Evolutionary conservation across 92 coral and sea anemone genomes (phyloP).

Genomic region (Siderastrea radians): DNA sequence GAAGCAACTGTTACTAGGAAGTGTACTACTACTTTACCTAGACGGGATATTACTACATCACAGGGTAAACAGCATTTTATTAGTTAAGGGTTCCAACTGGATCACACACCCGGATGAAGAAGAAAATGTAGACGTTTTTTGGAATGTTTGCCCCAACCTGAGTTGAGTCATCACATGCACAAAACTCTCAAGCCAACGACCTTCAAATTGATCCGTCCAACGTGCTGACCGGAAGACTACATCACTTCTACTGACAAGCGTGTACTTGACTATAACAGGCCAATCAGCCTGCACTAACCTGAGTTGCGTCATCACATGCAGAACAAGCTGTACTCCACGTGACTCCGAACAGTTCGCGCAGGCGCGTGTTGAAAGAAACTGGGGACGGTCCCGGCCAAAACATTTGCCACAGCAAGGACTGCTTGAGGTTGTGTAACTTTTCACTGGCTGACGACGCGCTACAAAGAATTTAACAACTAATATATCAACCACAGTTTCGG

Average conservation of each 20-base stretch:
- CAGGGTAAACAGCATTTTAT: no score
- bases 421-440: slow-evolving; percentile 8
- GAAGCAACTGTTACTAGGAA: no score
- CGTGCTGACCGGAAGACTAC: no score
- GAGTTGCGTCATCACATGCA: slow-evolving; percentile 39
- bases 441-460: slow-evolving; percentile 31
- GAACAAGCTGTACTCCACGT: slow-evolving; percentile 67
- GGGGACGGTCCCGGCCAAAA: slow-evolving; percentile 71
- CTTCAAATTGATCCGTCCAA: no score
- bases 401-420: slow-evolving; percentile 70
- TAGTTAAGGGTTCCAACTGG: no score
- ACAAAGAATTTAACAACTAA: neutral
- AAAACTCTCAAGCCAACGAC: no score
- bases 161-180: no score
- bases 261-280: neutral
- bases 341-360: slow-evolving; percentile 74
- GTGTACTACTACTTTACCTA: no score
- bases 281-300: slow-evolving; percentile 33
- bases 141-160: no score
- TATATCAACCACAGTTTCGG: neutral
- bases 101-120: no score
- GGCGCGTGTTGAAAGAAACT: slow-evolving; percentile 58
- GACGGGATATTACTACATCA: no score
- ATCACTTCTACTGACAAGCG: neutral
- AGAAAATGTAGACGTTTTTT: no score